These are phyloP conservation scores for Rhadina sibilatrix DNA, from an alignment of 2,113 vertebrate species.

Conservation along the genomic window DNA sequence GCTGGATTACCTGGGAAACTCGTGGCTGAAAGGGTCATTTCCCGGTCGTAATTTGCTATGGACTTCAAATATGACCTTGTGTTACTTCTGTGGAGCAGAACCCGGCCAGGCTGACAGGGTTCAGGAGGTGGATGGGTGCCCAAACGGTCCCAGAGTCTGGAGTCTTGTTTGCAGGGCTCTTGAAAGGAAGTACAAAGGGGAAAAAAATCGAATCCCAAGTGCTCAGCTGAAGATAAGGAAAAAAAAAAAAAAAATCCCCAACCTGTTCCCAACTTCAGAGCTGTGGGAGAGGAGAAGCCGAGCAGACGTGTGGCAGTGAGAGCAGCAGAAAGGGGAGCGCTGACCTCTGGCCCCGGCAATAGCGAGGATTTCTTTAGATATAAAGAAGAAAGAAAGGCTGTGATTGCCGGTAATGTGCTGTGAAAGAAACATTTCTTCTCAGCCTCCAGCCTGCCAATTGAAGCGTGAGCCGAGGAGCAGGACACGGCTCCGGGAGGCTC, in stretches of 20 bases:
- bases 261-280: not conserved
- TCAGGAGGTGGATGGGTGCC: not conserved
- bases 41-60: not conserved
- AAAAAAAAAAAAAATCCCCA: not conserved
- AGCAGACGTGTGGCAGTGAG: not conserved
- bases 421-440: not conserved
- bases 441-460: not conserved
- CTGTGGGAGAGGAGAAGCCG: not conserved
- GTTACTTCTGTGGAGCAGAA: not conserved
- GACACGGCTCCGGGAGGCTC: not conserved
- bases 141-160: fast-evolving
- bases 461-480: not conserved
- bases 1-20: constrained; percentile 54
- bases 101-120: not conserved
- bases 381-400: not conserved
- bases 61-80: not conserved
- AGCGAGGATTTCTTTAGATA: not conserved
- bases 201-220: not conserved
- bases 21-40: not conserved
- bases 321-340: not conserved
- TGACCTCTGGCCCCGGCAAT: not conserved
- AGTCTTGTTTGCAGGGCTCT: not conserved
- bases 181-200: not conserved
- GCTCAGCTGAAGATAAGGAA: not conserved
- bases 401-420: not conserved